Evolutionary conservation across 2,113 vertebrate species (phyloP), one percentile per base, ranked within the genome.

Genomic region (Serinus canaria): DNA sequence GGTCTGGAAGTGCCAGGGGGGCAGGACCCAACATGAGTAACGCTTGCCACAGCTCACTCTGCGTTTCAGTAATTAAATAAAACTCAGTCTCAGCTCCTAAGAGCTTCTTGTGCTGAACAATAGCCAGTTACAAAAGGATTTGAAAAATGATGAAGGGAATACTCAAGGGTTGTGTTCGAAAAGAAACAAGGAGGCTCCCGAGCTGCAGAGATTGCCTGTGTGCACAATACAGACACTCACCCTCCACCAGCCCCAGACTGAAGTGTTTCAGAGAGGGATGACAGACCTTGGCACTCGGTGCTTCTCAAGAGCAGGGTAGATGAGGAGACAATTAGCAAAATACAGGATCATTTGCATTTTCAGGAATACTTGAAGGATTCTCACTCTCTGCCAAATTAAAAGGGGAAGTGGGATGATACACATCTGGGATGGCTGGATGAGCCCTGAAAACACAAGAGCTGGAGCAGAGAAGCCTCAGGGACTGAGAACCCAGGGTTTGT

Each of bases 111-210:
- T 73, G 72, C 72, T 62, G 72, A 88, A 94, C 85, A 94, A 94
- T 80, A 83, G 83, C 27, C 67, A 66, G 79, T 62, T 64, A 90
- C 63, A 66, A 73, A 88, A 92, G 89, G 91, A 39, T 91, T 74
- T 92, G 79, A 88, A 74, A 90, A 90, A 88, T 76, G 82, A 94
- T 85, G 88, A 93, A 90, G 88, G 58, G 88, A 92, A 83, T 90
- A 80, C 94, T 94, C 62, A 58, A 92, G 90, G 63, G 83, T 27
- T 92, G 79, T 53, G 69, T 83, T 92, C 11, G 25, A 52, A 84
- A 91, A 67, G 94, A 60, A 68, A 77, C 1, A 8, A 94, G 58
- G 88, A 90, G 72, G 88, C 76, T 94, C 80, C 92, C 5, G 4
- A 85, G 92, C 94, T 33, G 79, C 83, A 77, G 88, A 76, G 88